phyloP scores from a whole-genome alignment of 2,797 vertebrate genomes.

The Chelon auratus region DNA sequence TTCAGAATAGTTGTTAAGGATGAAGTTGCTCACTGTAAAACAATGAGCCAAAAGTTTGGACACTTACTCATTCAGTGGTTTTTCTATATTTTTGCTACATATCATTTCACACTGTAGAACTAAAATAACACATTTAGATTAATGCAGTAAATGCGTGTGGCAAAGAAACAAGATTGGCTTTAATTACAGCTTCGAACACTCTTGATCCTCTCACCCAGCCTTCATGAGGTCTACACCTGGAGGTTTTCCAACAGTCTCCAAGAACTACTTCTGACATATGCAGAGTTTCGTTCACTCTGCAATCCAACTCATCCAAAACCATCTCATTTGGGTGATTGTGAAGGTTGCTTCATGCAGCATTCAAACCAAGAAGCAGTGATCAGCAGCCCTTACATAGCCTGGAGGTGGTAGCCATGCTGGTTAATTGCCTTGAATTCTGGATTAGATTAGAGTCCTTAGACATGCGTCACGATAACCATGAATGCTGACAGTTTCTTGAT shows the following conservation, averaged over 20 bases:
- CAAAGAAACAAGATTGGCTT: no score
- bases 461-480: no score
- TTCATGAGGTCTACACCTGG: background rate
- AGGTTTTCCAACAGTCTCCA: no score
- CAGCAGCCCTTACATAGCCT: background rate
- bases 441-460: no score
- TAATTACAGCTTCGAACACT: no score
- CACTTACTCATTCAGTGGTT: background rate
- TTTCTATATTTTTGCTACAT: no score
- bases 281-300: no score
- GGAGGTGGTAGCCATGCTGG: background rate
- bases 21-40: background rate
- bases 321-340: background rate
- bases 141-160: background rate
- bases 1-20: background rate
- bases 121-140: background rate
- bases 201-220: background rate
- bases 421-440: no score
- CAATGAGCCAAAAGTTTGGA: background rate
- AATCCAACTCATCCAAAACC: background rate
- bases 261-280: no score
- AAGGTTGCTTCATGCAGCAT: background rate
- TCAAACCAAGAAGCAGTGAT: no score
- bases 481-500: background rate
- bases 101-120: no score